These are phyloP conservation scores for Paracyclopina nana DNA, from an alignment of 1,140 invertebrate species.

Conservation along the genomic window DNA sequence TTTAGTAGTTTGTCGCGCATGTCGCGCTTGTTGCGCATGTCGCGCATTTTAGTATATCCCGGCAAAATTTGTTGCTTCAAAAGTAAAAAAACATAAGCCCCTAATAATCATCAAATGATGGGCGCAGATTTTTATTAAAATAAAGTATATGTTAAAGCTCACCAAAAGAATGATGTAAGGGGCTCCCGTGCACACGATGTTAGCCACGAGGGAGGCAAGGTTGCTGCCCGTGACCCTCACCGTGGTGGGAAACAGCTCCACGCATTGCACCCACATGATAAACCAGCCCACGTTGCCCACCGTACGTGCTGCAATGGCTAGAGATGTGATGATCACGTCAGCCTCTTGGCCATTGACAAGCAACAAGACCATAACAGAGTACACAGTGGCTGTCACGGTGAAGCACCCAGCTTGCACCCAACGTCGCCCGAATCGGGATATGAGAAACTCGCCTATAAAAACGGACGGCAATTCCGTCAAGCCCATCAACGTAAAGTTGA, in stretches of 20 bases:
- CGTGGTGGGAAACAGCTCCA: background rate
- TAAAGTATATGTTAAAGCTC: background rate
- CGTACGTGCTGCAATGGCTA: background rate
- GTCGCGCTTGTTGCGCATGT: too few species aligned
- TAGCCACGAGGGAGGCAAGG: background rate
- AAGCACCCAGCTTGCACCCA: background rate
- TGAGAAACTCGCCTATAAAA: background rate
- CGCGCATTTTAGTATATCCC: too few species aligned
- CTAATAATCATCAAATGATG: too few species aligned
- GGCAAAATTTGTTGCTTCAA: too few species aligned
- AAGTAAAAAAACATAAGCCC: too few species aligned
- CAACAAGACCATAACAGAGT: too few species aligned
- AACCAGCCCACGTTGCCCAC: background rate
- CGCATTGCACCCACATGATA: background rate
- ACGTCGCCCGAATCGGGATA: background rate
- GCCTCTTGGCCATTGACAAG: too few species aligned
- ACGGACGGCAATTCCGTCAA: background rate
- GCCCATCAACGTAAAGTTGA: background rate
- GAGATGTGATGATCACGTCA: too few species aligned
- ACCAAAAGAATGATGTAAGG: background rate
- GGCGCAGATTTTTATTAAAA: too few species aligned
- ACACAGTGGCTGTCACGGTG: too few species aligned
- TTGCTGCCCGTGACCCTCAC: background rate
- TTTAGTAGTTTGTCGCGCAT: too few species aligned
- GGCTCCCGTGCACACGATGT: background rate